phyloP scores from a whole-genome alignment of 2,888 invertebrate species.

The Hartigia nigra region DNA sequence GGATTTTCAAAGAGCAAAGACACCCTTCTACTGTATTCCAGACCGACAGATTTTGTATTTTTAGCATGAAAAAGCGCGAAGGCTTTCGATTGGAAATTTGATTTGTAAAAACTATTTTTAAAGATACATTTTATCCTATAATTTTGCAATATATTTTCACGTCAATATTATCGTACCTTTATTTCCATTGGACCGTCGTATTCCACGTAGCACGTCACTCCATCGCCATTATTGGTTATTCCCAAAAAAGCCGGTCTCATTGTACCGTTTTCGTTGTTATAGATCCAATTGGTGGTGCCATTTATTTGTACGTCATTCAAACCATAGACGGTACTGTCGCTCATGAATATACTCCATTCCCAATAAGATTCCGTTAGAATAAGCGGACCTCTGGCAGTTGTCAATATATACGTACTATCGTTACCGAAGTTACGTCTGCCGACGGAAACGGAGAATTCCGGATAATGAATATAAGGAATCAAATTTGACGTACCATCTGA shows the following conservation, averaged over 20 bases:
- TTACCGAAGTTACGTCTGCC: slow-evolving; percentile 58
- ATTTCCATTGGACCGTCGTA: slow-evolving; percentile 39
- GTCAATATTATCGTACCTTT: slow-evolving; percentile 23
- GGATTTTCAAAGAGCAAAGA: too few relatives aligned
- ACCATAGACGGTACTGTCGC: slow-evolving; percentile 70
- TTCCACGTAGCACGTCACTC: slow-evolving; percentile 30
- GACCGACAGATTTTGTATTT: too few relatives aligned
- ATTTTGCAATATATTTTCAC: not conserved
- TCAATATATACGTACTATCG: slow-evolving; percentile 67
- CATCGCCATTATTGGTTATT: slow-evolving; percentile 29
- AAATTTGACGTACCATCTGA: slow-evolving; percentile 24
- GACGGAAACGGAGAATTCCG: slow-evolving; percentile 42
- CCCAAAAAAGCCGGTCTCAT: slow-evolving; percentile 35
- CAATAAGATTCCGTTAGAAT: slow-evolving; percentile 72
- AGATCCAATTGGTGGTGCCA: slow-evolving; percentile 42
- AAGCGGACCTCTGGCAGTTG: slow-evolving; percentile 70
- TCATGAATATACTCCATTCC: slow-evolving; percentile 71
- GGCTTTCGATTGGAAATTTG: too few relatives aligned
- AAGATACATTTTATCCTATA: too few relatives aligned
- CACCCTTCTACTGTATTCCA: too few relatives aligned
- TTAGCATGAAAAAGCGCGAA: too few relatives aligned
- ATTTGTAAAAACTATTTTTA: too few relatives aligned
- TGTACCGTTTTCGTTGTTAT: slow-evolving; percentile 38
- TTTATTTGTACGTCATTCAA: slow-evolving; percentile 68
- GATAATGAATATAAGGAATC: slow-evolving; percentile 30